Base-by-base conservation (phyloP, 2,888 invertebrate species). In the Hypercompe scribonia region DNA sequence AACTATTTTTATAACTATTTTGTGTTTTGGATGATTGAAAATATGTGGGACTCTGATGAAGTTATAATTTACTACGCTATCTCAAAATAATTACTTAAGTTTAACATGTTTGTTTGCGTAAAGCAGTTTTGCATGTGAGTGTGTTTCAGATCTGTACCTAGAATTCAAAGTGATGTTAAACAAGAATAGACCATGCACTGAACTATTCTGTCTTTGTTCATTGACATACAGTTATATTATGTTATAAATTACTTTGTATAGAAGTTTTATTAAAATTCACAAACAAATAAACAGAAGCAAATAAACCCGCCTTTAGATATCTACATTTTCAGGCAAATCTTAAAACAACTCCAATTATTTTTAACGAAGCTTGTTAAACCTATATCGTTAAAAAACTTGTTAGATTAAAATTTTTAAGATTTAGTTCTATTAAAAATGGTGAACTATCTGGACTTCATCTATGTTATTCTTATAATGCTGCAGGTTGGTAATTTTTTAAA, bases 401-500 rank as follows among this genome's bases (percentile, higher is more conserved):
- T 34, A 58, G 66, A 28, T 58, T 68, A 34, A 24, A 81, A 67
- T 71, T 72, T 73, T 42, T 65, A 2, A 31, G 31, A 63, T 72
- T 63, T 71, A 76, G 33, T 80, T 77, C 77, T 65, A 67, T 71
- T 58, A 63, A 70, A 74, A 71, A 84, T 84, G 85, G 75, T 70
- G 54, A 78, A 72, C 76, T 75, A 74, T 76, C 34, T 71, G 54
- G 63, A 36, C 33, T 64, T 75, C 71, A 63, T 65, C 50, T 78
- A 78, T 75, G 63, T 69, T 77, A 61, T 83, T 72, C 71, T 65
- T 61, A 28, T 83, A 46, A 61, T 74, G 31, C 71, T 84, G 28
- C 78, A 77, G 84, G 85, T 84, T 73, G 31, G 76, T 74, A 24
- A 21, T 24, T 21, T 50, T 42, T 34, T 5, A 61, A 18, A 33